Percentiles rank a stretch among this genome's conserved stretches.
Conservation (phyloP, 1,140 invertebrate genomes). For the Orius insidiosus region DNA sequence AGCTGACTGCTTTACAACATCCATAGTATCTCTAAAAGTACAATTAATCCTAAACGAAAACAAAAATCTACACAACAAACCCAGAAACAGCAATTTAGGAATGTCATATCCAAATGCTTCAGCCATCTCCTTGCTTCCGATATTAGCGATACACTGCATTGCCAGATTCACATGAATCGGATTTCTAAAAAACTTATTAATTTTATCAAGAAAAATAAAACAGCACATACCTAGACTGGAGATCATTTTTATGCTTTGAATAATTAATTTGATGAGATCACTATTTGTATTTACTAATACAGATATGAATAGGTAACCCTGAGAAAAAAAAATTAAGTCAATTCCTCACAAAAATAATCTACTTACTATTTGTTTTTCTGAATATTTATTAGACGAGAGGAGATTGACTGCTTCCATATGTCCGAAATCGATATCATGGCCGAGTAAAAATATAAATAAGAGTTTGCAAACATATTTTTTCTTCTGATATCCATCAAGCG, state of each 20-base stretch:
- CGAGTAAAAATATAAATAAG: slow-evolving; percentile 95
- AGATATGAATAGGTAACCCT: slow-evolving; percentile 98
- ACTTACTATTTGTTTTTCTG: slow-evolving; percentile 99
- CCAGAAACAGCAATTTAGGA: slow-evolving; percentile 90
- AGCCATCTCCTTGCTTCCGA: slow-evolving; percentile 98
- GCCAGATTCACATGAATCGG: slow-evolving; percentile 97
- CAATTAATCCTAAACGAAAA: slow-evolving; percentile 6
- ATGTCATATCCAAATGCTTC: slow-evolving; percentile 97
- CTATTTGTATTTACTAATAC: slow-evolving; percentile 98
- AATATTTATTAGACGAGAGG: slow-evolving; percentile 99
- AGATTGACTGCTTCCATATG: slow-evolving; percentile 99
- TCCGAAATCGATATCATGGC: slow-evolving; percentile 99
- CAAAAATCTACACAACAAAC: slow-evolving; percentile 32
- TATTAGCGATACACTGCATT: slow-evolving; percentile 99
- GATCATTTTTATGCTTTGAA: slow-evolving; percentile 98
- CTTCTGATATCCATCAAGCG: slow-evolving; percentile 98
- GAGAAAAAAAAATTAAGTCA: slow-evolving; percentile 25
- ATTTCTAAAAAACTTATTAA: slow-evolving; percentile 43
- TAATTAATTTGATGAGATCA: slow-evolving; percentile 97
- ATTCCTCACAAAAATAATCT: not conserved
- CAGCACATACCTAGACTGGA: slow-evolving; percentile 46
- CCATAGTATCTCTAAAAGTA: slow-evolving; percentile 82
- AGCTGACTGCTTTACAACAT: slow-evolving; percentile 98
- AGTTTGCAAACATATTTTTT: slow-evolving; percentile 99
- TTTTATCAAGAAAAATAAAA: not conserved